phyloP scores from a whole-genome alignment of 2,113 vertebrate genomes.

The Otis tarda region DNA sequence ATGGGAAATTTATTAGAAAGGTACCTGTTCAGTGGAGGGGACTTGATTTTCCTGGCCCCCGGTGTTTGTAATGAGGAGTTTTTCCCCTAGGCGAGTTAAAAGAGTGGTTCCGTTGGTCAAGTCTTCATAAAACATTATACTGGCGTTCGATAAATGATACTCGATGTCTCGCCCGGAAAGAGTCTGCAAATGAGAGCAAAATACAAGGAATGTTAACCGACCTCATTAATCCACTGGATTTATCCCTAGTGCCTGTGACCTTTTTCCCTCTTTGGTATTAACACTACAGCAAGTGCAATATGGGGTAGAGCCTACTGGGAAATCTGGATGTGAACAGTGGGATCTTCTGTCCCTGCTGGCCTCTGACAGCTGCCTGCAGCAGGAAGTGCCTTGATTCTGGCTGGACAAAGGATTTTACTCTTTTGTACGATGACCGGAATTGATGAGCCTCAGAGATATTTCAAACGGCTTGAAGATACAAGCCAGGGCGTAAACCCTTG shows the following conservation, averaged over 20 bases:
- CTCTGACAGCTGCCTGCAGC: background rate
- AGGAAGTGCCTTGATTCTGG: background rate
- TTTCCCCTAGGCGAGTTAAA: conserved; percentile 79
- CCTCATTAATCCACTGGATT: background rate
- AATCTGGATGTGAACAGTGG: background rate
- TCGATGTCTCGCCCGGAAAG: conserved; percentile 87
- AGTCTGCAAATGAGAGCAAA: conserved; percentile 74
- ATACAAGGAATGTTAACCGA: background rate
- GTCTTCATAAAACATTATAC: conserved; percentile 74
- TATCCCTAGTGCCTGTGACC: background rate
- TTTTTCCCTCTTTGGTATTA: background rate
- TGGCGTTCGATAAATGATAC: conserved; percentile 83
- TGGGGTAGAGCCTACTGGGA: background rate
- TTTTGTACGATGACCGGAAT: background rate
- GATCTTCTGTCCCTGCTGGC: background rate
- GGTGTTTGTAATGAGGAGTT: conserved; percentile 76
- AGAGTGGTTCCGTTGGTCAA: conserved; percentile 84
- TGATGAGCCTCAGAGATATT: background rate
- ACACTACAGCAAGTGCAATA: background rate
- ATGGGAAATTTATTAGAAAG: background rate
- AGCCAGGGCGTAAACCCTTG: background rate
- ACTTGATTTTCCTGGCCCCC: conserved; percentile 27
- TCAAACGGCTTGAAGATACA: background rate
- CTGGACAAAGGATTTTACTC: background rate
- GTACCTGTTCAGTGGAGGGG: background rate